Evolutionary conservation across 2,797 vertebrate genomes (phyloP), one percentile per base, ranked within the genome.

Genomic region (Clarias fuscus): DNA sequence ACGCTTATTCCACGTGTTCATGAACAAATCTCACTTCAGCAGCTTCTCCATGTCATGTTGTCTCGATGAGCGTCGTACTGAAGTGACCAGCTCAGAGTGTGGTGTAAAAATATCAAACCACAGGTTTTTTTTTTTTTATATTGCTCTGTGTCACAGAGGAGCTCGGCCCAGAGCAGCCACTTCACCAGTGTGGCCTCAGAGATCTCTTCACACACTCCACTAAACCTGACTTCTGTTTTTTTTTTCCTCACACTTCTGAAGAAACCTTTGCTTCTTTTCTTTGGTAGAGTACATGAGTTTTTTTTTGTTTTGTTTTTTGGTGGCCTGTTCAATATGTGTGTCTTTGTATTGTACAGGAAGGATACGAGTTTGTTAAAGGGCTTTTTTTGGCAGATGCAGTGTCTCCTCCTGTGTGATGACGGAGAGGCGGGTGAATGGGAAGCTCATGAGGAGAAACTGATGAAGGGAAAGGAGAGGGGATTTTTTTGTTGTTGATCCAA

Each of bases 291-390:
- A 48, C 8, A 1, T 48, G 43, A 48, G 43, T 10, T 48, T 48
- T 10, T 48, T 48, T 27, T 61, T 22, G 1, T 43, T 10, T 27
- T 61, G 1, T 43, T 10, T 27, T 61, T 22, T 30, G 22, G 56
- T 77, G 71, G 75, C 13, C 62, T 75, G 73, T 83, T 86, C 64
- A 71, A 27, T 67, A 18, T 17, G 24, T 40, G 7, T 53, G 43
- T 75, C 7, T 71, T 24, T 53, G 24, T 40, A 79, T 65, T 62
- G 56, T 90, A 84, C 90, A 95, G 94, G 93, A 94, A 94, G 92
- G 94, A 94, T 94, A 92, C 92, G 91, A 92, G 90, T 92, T 93
- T 93, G 89, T 90, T 94, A 91, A 93, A 94, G 91, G 92, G 40
- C 13, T 40, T 62, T 83, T 93, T 78, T 76, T 90, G 88, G 90